Conservation (phyloP, 1,140 invertebrate genomes). For the Battus philenor region DNA sequence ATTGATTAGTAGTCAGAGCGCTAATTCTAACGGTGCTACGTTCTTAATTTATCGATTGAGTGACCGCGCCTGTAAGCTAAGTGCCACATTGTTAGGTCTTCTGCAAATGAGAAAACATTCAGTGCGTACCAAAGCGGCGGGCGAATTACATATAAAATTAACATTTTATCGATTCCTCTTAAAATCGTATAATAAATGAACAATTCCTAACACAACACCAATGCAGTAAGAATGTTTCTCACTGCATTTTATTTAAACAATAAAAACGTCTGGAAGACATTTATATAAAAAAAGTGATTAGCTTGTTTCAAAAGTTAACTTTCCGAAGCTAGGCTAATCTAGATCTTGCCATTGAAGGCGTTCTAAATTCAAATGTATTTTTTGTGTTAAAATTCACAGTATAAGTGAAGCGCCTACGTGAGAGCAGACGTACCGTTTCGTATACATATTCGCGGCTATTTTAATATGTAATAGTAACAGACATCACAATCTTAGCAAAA, state of each 20-base stretch:
- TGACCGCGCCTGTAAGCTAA: constrained; percentile 23
- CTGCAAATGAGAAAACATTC: constrained; percentile 15
- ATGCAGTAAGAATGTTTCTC: too few species aligned
- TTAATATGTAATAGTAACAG: constrained; percentile 43
- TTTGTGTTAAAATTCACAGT: constrained; percentile 32
- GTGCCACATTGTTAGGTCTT: constrained; percentile 19
- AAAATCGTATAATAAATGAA: too few species aligned
- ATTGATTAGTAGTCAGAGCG: constrained; percentile 42
- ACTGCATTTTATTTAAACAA: too few species aligned
- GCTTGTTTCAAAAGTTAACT: too few species aligned
- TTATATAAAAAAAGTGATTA: too few species aligned
- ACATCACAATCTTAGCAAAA: constrained; percentile 35
- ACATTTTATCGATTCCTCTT: constrained; percentile 18
- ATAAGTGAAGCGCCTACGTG: constrained; percentile 25
- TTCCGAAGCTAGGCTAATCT: constrained; percentile 11
- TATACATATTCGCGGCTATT: constrained; percentile 26
- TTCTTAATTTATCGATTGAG: constrained; percentile 40
- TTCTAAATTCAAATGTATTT: constrained; percentile 35
- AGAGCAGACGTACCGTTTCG: constrained; percentile 23
- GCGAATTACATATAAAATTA: constrained; percentile 20
- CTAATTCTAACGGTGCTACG: constrained; percentile 44
- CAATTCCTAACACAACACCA: too few species aligned
- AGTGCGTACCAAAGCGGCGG: constrained; percentile 19
- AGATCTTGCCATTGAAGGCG: constrained; percentile 14
- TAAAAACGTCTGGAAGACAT: too few species aligned